Evolutionary conservation across 2,113 vertebrate species (phyloP), one percentile per base, ranked within the genome.

Genomic region (Microcebus murinus): DNA sequence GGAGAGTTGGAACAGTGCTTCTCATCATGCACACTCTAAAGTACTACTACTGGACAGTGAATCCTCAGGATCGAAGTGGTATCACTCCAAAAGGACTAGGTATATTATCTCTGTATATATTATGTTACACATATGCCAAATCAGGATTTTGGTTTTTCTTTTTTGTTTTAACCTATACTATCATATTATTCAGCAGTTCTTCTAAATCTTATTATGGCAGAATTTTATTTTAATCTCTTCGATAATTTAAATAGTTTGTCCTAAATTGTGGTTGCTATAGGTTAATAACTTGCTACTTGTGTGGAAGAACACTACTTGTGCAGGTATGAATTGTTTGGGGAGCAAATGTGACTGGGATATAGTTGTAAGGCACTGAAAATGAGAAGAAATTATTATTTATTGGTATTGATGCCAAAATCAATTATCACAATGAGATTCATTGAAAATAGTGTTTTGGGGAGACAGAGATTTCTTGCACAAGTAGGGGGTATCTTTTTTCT

Each of bases 11-110:
- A 59, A 99, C 99, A 0, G 99, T 99, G 42, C 99, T 99, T 15
- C 98, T 99, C 97, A 98, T 99, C 98, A 99, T 99, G 99, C 99
- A 99, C 87, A 99, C 99, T 2, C 98, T 99, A 1, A 99, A 99
- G 96, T 99, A 99, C 98, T 99, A 99, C 97, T 99, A 99, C 98
- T 99, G 99, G 99, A 98, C 99, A 25, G 98, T 99, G 96, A 99
- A 99, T 98, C 99, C 99, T 70, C 99, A 99, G 97, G 99, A 99
- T 98, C 99, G 99, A 96, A 99, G 99, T 81, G 99, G 99, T 48
- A 99, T 99, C 81, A 92, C 98, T 34, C 99, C 99, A 70, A 99
- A 99, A 98, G 99, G 99, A 59, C 50, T 99, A 17, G 99, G 99
- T 99, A 98, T 98, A 98, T 39, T 84, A 4, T 55, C 0, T 55